A percentile compares a stretch with the other conserved stretches of the same genome.
Evolutionary conservation across 2,797 vertebrate species (phyloP).

Genomic region (Sarcoramphus papa): DNA sequence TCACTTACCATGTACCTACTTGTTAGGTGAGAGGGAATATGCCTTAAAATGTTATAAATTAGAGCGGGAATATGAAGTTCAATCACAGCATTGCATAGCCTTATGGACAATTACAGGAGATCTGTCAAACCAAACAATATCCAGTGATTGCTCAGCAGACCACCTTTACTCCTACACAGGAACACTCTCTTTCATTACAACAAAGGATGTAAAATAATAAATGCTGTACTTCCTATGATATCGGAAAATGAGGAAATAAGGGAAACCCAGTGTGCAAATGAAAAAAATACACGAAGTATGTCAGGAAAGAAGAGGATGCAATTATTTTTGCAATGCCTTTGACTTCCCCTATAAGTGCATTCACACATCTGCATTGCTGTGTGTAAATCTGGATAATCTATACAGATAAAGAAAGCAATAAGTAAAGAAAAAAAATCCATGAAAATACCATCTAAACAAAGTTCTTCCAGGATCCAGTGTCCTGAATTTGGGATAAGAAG

Average conservation of each 20-base stretch:
- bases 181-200: not conserved
- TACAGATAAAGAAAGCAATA: not conserved
- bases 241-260: not conserved
- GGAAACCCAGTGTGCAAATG: not conserved
- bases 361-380: not conserved
- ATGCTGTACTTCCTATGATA: not conserved
- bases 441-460: not conserved
- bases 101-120: not conserved
- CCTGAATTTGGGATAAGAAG: not conserved
- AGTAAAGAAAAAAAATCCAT: not conserved
- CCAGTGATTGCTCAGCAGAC: not conserved
- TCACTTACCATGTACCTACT: not conserved
- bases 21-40: not conserved
- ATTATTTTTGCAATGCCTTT: not conserved
- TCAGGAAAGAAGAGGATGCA: not conserved
- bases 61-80: not conserved
- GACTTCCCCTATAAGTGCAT: fast-evolving
- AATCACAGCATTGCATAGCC: not conserved
- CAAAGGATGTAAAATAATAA: not conserved
- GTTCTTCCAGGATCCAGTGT: not conserved
- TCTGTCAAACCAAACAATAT: not conserved
- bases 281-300: not conserved
- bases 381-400: not conserved
- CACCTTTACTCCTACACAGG: not conserved
- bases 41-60: not conserved